These are phyloP conservation scores for Cygnus olor DNA, from an alignment of 2,797 vertebrate species.

Conservation along the genomic window DNA sequence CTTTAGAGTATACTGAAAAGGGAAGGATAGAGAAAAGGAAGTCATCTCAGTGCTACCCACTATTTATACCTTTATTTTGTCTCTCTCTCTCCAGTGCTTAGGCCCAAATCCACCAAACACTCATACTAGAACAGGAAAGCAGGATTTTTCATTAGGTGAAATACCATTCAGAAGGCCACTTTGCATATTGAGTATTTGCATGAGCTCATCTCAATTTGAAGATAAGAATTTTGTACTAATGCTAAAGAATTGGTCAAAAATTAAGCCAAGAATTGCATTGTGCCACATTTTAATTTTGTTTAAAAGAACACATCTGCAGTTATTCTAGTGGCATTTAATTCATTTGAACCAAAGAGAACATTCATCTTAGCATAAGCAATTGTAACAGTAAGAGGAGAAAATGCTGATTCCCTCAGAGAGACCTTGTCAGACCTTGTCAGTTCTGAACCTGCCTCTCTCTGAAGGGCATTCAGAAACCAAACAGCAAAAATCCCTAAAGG, in stretches of 20 bases:
- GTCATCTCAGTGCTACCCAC: not conserved
- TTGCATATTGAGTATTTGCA: not conserved
- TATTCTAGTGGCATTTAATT: not conserved
- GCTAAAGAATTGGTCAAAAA: not conserved
- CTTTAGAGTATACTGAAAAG: not conserved
- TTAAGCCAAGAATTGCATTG: not conserved
- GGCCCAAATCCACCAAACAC: not conserved
- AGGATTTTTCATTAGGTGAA: not conserved
- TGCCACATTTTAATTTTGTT: not conserved
- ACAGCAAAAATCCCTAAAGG: not conserved
- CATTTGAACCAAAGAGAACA: not conserved
- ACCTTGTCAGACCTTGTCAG: not conserved
- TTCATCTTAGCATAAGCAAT: not conserved
- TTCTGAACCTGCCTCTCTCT: not conserved
- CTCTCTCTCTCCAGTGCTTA: not conserved
- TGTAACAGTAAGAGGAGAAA: not conserved
- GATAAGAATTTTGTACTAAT: not conserved
- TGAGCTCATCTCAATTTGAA: not conserved
- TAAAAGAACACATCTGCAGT: not conserved
- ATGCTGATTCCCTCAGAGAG: not conserved
- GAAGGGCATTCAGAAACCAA: not conserved
- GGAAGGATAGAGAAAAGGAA: not conserved
- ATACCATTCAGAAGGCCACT: not conserved
- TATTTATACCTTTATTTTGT: not conserved
- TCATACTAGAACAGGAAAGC: not conserved